Evolutionary conservation across 2,888 invertebrate genomes (phyloP).

Genomic region (Latrodectus elegans): DNA sequence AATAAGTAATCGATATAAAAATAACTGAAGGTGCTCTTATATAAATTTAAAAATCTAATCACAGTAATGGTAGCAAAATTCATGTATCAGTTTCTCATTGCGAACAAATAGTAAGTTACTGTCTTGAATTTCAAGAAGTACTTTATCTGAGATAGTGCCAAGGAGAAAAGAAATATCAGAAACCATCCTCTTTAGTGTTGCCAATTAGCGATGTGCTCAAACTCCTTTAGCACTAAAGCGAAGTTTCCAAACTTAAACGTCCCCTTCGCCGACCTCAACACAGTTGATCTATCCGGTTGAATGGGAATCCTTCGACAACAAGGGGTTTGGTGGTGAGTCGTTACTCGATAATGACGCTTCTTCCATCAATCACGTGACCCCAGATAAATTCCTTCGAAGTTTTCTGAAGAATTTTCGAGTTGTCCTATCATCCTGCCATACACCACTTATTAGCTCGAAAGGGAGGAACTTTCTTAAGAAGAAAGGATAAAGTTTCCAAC

Average conservation of each 20-base stretch:
- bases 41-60: too few species aligned
- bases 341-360: conserved; percentile 59
- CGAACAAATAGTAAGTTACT: not conserved
- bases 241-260: conserved; percentile 1
- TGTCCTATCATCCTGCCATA: not conserved
- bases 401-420: not conserved
- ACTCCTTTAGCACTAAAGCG: conserved; percentile 8
- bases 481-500: conserved; percentile 24
- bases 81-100: too few species aligned
- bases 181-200: conserved; percentile 11
- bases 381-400: conserved; percentile 5
- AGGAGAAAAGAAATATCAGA: not conserved
- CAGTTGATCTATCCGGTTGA: not conserved
- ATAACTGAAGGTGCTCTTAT: too few species aligned
- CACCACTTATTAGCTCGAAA: conserved; percentile 4
- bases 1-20: too few species aligned
- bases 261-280: not conserved
- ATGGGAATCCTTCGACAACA: not conserved
- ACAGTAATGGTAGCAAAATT: too few species aligned
- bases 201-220: conserved; percentile 52
- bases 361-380: conserved; percentile 48
- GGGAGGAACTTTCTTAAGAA: not conserved
- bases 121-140: not conserved
- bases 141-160: not conserved
- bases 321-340: conserved; percentile 11